Base-by-base conservation (phyloP, 1,140 invertebrate genomes). In the Belonocnema kinseyi region DNA sequence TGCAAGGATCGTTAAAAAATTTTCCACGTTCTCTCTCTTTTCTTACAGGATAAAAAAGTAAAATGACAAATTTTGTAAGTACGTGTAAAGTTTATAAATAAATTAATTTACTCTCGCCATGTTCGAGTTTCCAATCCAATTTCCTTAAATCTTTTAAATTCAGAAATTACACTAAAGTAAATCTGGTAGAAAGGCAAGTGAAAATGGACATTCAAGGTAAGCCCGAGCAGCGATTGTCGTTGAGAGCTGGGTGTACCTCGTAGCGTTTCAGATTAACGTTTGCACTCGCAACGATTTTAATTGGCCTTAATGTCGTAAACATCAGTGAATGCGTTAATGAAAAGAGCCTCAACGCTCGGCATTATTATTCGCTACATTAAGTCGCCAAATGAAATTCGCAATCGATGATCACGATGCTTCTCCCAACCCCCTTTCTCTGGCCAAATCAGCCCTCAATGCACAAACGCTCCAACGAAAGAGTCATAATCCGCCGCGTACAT, bases 361-460 rank as follows among this genome's bases (percentile, higher is more conserved):
- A 89, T 88, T 88, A 90, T 89, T 89, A 90, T 90, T 90, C 89
- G 87, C 79, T 90, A 90, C 88, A 90, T 91, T 90, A 87, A 89
- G 88, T 90, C 85, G 85, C 83, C 83, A 88, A 90, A 90, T 90
- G 88, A 90, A 91, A 89, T 90, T 90, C 75, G 83, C 82, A 89
- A 90, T 90, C 89, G 85, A 88, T 89, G 88, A 89, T 85, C 84
- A 80, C 85, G 83, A 81, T 75, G 76, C 51, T 77, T 77, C 70
- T 73, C 14, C 54, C 72, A 16, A 14, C 50, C 19, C 19, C 26
- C 16, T 14, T 33, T 46, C 40, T 51, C 40, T 66, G 52, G 51
- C 77, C 52, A 72, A 58, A 77, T 78, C 75, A 75, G 74, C 76
- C 53, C 61, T 78, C 80, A 71, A 76, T 78, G 61, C 21, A 58